phyloP scores from a whole-genome alignment of 2,113 vertebrate genomes.

The Alces alces region DNA sequence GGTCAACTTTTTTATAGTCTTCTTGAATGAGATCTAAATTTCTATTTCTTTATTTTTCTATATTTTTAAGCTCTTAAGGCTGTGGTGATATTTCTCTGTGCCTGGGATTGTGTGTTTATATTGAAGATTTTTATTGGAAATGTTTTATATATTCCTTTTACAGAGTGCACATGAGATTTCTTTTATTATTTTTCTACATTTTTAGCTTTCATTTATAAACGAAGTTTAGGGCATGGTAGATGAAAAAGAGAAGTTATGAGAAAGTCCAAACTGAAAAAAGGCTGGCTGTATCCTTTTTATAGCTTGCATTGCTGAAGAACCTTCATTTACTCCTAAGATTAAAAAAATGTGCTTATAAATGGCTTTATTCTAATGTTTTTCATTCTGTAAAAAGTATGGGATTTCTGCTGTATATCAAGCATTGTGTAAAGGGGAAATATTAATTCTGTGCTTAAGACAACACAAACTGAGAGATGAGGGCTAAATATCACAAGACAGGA shows the following conservation, averaged over 20 bases:
- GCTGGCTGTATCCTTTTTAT: background rate
- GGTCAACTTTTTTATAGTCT: background rate
- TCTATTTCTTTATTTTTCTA: background rate
- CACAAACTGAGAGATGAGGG: background rate
- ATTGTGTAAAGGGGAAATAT: background rate
- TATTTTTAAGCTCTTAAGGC: background rate
- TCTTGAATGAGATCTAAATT: background rate
- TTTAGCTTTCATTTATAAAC: background rate
- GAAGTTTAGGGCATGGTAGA: background rate
- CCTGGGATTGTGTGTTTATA: background rate
- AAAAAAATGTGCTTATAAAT: background rate
- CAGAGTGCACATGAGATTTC: background rate
- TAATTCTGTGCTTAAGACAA: background rate
- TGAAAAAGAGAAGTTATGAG: background rate
- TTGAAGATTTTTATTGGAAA: background rate
- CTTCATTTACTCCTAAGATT: background rate
- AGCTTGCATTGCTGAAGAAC: background rate
- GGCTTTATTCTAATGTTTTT: background rate
- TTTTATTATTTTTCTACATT: background rate
- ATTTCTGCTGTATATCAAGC: background rate
- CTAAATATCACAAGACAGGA: background rate
- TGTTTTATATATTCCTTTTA: background rate
- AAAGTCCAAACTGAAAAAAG: background rate
- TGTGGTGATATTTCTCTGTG: background rate
- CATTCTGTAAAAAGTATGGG: background rate